These are phyloP conservation scores for Anomalospiza imberbis DNA, from an alignment of 2,797 vertebrate species.

Conservation along the genomic window DNA sequence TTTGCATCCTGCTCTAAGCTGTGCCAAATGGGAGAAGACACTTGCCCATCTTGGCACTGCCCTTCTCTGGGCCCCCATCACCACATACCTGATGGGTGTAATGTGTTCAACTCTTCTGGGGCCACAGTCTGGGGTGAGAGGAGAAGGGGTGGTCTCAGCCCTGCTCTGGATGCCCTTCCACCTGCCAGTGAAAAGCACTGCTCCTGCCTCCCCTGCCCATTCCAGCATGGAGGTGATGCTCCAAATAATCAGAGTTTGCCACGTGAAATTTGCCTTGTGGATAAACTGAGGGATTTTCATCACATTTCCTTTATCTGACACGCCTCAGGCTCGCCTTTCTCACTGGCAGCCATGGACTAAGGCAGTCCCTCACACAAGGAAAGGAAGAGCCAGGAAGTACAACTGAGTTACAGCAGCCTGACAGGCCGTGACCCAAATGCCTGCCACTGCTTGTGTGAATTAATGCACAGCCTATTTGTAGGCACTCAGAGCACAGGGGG, in stretches of 20 bases:
- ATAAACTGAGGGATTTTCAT: neutral
- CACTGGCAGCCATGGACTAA: neutral
- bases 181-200: accelerated
- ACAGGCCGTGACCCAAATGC: neutral
- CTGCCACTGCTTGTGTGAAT: neutral
- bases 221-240: neutral
- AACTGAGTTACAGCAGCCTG: neutral
- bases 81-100: accelerated
- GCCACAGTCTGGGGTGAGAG: neutral
- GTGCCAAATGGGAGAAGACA: neutral
- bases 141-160: neutral
- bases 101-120: neutral
- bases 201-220: neutral
- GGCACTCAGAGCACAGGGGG: neutral
- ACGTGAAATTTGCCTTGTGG: neutral
- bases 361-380: neutral
- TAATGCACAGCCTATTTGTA: neutral
- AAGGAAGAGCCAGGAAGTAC: neutral
- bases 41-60: neutral
- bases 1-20: neutral
- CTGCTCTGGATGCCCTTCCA: neutral
- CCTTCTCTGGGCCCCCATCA: neutral
- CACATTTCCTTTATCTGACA: neutral
- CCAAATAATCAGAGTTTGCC: accelerated
- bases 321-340: neutral